Percentiles rank a stretch among this genome's conserved stretches.
Conservation (phyloP, 1,140 invertebrate genomes). For the Eulimnadia texana region DNA sequence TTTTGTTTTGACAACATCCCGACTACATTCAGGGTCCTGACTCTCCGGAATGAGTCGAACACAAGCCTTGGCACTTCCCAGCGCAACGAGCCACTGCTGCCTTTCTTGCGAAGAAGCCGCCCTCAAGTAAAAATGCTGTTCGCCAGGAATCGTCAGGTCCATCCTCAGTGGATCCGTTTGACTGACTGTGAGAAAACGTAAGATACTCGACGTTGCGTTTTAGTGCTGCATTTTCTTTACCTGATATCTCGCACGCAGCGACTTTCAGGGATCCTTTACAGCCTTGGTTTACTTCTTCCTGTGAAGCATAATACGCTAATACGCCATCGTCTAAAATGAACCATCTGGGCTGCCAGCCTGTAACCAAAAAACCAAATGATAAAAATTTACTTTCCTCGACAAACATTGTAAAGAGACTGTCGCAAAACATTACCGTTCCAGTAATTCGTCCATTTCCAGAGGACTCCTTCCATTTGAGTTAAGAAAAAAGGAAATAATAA, state of each 20-base stretch:
- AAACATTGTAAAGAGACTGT: neutral
- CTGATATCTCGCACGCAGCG: constrained; percentile 64
- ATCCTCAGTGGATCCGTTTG: constrained; percentile 50
- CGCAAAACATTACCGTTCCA: constrained; percentile 46
- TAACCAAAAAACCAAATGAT: constrained; percentile 22
- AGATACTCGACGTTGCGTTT: neutral
- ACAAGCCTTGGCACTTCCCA: constrained; percentile 65
- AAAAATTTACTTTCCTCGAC: constrained; percentile 1
- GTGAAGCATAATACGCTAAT: constrained; percentile 64
- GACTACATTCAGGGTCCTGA: constrained; percentile 23
- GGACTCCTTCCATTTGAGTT: constrained; percentile 62
- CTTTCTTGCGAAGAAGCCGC: constrained; percentile 56
- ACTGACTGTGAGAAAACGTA: constrained; percentile 38
- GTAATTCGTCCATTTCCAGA: constrained; percentile 74
- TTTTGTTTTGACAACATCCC: constrained; percentile 47
- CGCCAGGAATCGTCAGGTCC: constrained; percentile 63
- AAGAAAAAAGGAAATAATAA: no score
- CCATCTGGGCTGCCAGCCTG: constrained; percentile 74
- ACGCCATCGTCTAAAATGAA: constrained; percentile 66
- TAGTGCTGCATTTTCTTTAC: constrained; percentile 29
- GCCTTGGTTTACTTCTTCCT: constrained; percentile 65
- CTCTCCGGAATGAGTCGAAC: constrained; percentile 25
- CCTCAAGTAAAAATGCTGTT: constrained; percentile 63
- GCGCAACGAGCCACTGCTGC: constrained; percentile 62
- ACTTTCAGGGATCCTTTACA: constrained; percentile 72